Percentiles rank a stretch among this genome's conserved stretches.
These are phyloP conservation scores for Acipenser ruthenus DNA, from an alignment of 2,797 vertebrate species.

Conservation along the genomic window DNA sequence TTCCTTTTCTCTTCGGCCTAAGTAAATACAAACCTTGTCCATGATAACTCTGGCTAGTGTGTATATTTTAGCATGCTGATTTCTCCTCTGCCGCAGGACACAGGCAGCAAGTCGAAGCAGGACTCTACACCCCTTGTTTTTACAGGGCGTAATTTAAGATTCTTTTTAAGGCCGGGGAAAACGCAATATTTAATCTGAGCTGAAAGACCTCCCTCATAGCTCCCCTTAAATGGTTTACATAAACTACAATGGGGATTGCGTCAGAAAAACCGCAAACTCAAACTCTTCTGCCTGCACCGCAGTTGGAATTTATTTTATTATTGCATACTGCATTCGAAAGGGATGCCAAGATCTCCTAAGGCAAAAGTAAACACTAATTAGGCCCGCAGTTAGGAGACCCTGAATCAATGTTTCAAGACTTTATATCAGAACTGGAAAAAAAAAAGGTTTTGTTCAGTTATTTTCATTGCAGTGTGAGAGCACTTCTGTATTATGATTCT, in stretches of 20 bases:
- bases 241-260: not conserved
- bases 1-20: not conserved
- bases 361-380: slow-evolving; percentile 33
- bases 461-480: not conserved
- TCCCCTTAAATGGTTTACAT: not conserved
- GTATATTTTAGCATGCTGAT: slow-evolving; percentile 5
- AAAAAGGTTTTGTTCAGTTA: not conserved
- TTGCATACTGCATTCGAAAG: slow-evolving; percentile 9
- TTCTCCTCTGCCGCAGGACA: not conserved
- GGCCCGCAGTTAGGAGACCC: slow-evolving; percentile 16
- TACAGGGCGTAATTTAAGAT: slow-evolving; percentile 1
- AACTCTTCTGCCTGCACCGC: slow-evolving; percentile 20
- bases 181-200: slow-evolving; percentile 5
- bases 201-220: slow-evolving; percentile 14
- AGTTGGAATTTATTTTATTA: slow-evolving; percentile 14
- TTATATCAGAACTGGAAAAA: not conserved
- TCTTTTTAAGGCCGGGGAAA: slow-evolving; percentile 2
- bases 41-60: not conserved
- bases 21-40: slow-evolving; percentile 4
- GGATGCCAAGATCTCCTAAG: slow-evolving; percentile 18
- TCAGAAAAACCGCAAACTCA: slow-evolving; percentile 9
- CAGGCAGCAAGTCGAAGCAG: slow-evolving; percentile 2
- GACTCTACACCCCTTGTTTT: not conserved
- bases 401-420: slow-evolving; percentile 8
- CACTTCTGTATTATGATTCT: not conserved